phyloP scores from a whole-genome alignment of 2,797 vertebrate genomes.

The Microctenopoma stevenorrisi region DNA sequence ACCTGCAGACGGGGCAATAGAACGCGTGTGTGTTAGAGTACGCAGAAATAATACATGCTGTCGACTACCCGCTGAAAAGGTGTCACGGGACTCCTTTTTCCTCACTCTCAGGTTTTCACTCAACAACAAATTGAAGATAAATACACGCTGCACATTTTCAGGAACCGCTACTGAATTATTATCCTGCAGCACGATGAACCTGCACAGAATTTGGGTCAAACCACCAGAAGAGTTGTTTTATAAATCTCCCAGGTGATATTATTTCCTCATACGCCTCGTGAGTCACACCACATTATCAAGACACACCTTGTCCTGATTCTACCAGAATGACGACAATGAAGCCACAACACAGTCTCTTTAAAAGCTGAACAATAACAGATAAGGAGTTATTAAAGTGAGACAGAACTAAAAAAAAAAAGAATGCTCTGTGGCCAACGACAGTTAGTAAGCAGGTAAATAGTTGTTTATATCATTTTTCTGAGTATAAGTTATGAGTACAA shows the following conservation, averaged over 20 bases:
- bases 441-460: no score
- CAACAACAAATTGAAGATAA: not conserved
- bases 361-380: not conserved
- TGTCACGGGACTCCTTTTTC: not conserved
- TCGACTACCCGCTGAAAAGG: no score
- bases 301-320: slow-evolving; percentile 2
- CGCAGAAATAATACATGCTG: not conserved
- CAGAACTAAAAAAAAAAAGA: not conserved
- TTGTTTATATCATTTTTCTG: no score
- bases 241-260: not conserved
- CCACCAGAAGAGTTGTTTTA: not conserved
- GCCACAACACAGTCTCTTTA: not conserved
- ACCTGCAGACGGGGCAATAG: slow-evolving; percentile 68
- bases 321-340: slow-evolving; percentile 9
- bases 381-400: not conserved
- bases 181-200: no score
- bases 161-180: no score
- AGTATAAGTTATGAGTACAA: no score
- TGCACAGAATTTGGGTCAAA: not conserved
- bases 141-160: not conserved
- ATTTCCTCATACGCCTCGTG: slow-evolving; percentile 19
- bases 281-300: slow-evolving; percentile 20
- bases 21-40: slow-evolving; percentile 7
- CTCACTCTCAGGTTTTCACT: not conserved
- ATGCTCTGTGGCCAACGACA: no score